Evolutionary conservation across 2,888 invertebrate genomes (phyloP), one percentile per base, ranked within the genome.

Genomic region (Sinopyrophorus schimmeli): DNA sequence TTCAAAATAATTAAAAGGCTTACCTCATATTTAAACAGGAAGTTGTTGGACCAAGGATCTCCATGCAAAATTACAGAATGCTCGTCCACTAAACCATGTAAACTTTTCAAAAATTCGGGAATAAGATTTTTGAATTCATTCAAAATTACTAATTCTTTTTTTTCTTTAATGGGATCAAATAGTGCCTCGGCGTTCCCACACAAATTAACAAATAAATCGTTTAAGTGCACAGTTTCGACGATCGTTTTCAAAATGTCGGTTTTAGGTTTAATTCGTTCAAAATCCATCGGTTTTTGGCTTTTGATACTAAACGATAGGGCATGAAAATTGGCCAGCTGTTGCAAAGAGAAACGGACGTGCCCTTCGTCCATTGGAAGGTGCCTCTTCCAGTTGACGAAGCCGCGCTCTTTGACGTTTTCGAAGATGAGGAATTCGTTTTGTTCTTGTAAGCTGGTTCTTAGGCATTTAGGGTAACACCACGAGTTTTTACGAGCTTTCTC

Each of bases 271-370:
- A n/a, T n/a, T n/a, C n/a, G n/a, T n/a, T n/a, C n/a, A n/a, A n/a
- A n/a, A n/a, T n/a, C n/a, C n/a, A n/a, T n/a, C n/a, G n/a, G n/a
- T n/a, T n/a, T n/a, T n/a, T 2, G 62, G 60, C 11, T 64, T 39
- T 30, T 62, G 56, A 27, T 66, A 53, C 16, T 68, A 10, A 63
- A 61, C 1, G 65, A 65, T 1, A 65, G 41, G 1, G 66, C 63
- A 44, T 71, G 70, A 11, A 66, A 63, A 35, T 61, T 64, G 0
- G 62, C 70, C 26, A 67, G 64, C 30, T 65, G 63, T 5, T 54
- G 48, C 12, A 70, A 40, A 9, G 65, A 63, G 4, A 63, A 21
- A 10, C 41, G 42, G 1, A 67, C 47, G 43, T 70, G 69, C 11
- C 60, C 51, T 10, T 59, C 53, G 24, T 68, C 53, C 55, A 70